Conservation (phyloP, 2,797 vertebrate species). For the Bucorvus abyssinicus region DNA sequence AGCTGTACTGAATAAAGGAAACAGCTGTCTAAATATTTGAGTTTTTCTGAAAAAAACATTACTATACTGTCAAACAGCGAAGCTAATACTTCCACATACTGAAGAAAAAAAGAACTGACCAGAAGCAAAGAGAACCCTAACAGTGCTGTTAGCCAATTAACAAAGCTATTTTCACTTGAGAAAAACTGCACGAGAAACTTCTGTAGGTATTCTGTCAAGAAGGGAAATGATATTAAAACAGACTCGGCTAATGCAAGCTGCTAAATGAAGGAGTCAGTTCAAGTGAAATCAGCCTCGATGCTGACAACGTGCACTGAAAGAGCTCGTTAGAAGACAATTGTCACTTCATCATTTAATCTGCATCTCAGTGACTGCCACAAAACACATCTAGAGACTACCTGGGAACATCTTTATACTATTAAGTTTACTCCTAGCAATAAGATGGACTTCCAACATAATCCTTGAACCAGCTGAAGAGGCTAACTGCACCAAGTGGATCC, state of each 20-base stretch:
- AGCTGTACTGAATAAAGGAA: slow-evolving; percentile 63
- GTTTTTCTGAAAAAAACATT: slow-evolving; percentile 58
- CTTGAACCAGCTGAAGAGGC: not conserved
- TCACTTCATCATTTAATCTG: not conserved
- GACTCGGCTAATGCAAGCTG: not conserved
- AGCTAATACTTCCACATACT: slow-evolving; percentile 14
- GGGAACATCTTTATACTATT: not conserved
- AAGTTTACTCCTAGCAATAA: not conserved
- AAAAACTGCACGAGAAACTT: not conserved
- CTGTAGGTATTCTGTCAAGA: not conserved
- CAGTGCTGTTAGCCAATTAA: not conserved
- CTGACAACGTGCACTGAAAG: not conserved
- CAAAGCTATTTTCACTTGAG: not conserved
- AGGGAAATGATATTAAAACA: slow-evolving; percentile 19
- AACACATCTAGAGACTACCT: not conserved
- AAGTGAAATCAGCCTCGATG: not conserved
- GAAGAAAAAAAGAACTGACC: not conserved
- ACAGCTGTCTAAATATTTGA: slow-evolving; percentile 76
- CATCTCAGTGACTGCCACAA: not conserved
- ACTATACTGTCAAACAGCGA: slow-evolving; percentile 5
- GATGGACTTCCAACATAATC: not conserved
- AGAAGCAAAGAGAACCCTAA: slow-evolving; percentile 8
- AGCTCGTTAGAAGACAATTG: not conserved
- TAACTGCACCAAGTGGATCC: not conserved
- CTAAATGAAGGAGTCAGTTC: not conserved